phyloP scores from a whole-genome alignment of 2,888 invertebrate genomes.

The Callyntrura guangdongensis region DNA sequence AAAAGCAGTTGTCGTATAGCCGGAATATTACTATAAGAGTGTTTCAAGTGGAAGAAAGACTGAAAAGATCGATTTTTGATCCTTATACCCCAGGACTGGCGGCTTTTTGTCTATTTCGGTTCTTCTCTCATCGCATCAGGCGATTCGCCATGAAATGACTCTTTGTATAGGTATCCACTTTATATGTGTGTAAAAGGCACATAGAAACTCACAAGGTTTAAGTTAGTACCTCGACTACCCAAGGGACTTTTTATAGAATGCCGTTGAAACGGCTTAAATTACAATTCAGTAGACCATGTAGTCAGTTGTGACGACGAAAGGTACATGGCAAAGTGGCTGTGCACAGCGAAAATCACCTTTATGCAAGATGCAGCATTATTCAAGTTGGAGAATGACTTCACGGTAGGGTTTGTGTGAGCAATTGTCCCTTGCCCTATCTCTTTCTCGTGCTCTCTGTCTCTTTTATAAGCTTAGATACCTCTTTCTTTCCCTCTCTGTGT shows the following conservation, averaged over 20 bases:
- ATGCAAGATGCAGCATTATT: slow-evolving; percentile 43
- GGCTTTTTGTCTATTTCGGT: slow-evolving; percentile 52
- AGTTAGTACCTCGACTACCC: slow-evolving; percentile 26
- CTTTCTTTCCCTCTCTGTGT: slow-evolving; percentile 6
- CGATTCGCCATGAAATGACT: slow-evolving; percentile 58
- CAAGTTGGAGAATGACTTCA: slow-evolving; percentile 26
- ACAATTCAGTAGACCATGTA: slow-evolving; percentile 60
- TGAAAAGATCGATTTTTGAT: slow-evolving; percentile 69
- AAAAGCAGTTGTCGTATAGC: too few relatives aligned
- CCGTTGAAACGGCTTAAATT: slow-evolving; percentile 64
- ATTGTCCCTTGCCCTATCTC: slow-evolving; percentile 39
- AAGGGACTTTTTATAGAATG: slow-evolving; percentile 71
- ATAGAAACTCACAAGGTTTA: slow-evolving; percentile 29
- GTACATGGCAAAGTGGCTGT: slow-evolving; percentile 40
- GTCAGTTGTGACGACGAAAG: slow-evolving; percentile 43
- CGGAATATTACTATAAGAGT: not conserved
- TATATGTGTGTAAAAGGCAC: slow-evolving; percentile 1
- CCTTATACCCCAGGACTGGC: slow-evolving; percentile 18
- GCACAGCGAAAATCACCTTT: slow-evolving; percentile 55
- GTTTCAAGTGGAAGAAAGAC: slow-evolving; percentile 46
- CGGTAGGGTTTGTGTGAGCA: slow-evolving; percentile 41
- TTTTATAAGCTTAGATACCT: not conserved
- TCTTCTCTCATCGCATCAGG: slow-evolving; percentile 12
- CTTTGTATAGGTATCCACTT: not conserved
- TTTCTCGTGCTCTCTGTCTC: not conserved